phyloP scores from a whole-genome alignment of 2,888 invertebrate species.

The Mimachlamys varia region DNA sequence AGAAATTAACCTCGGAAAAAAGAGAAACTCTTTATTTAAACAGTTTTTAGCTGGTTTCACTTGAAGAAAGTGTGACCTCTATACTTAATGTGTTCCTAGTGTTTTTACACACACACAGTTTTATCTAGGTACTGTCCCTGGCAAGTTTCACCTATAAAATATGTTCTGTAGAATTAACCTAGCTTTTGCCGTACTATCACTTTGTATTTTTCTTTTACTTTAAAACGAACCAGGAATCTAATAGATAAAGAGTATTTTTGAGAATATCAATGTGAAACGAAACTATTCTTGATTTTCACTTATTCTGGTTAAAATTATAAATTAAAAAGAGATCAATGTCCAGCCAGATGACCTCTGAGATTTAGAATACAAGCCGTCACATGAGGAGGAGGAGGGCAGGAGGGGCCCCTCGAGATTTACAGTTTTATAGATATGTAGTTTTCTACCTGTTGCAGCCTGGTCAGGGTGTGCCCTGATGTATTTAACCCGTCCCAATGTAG shows the following conservation, averaged over 20 bases:
- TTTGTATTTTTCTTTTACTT: background rate
- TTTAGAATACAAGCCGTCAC: background rate
- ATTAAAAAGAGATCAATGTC: background rate
- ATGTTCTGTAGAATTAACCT: background rate
- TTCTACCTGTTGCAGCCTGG: background rate
- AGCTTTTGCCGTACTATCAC: background rate
- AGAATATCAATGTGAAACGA: slow-evolving; percentile 3
- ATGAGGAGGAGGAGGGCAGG: background rate
- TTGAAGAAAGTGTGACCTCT: background rate
- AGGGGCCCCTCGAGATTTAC: too few species aligned
- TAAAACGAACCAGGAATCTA: background rate
- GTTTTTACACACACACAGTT: too few species aligned
- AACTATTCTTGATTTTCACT: slow-evolving; percentile 14
- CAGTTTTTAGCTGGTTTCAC: background rate
- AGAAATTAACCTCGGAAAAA: too few species aligned
- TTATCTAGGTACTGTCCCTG: too few species aligned
- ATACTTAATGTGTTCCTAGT: background rate
- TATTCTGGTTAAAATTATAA: background rate
- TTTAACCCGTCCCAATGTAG: slow-evolving; percentile 5
- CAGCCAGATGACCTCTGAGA: slow-evolving; percentile 24
- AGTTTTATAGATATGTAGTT: slow-evolving; percentile 28
- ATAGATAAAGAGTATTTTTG: background rate
- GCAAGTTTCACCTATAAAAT: background rate
- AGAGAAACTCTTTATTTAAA: too few species aligned
- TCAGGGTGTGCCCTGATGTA: background rate